Conservation (phyloP, 2,113 vertebrate species). For the Hoplias malabaricus region DNA sequence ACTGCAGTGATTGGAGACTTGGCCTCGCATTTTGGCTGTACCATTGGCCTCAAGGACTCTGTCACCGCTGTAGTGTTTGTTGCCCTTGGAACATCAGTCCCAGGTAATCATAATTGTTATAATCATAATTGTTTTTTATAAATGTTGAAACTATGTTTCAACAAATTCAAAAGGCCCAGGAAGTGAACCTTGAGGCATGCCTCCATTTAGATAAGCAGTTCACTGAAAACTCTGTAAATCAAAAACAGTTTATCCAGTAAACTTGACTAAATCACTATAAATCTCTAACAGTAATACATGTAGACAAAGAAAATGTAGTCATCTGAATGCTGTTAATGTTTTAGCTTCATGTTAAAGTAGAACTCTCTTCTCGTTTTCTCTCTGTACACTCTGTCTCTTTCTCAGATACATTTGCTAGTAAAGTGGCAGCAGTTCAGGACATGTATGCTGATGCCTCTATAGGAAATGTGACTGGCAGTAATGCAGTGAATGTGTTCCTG, state of each 20-base stretch:
- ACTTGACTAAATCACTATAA: too few species aligned
- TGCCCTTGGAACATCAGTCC: slow-evolving; percentile 90
- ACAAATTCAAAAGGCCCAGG: not conserved
- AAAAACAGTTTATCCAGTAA: too few species aligned
- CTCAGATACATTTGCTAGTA: slow-evolving; percentile 96
- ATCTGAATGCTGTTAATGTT: too few species aligned
- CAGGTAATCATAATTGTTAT: slow-evolving; percentile 75
- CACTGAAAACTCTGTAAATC: too few species aligned
- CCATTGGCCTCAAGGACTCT: slow-evolving; percentile 93
- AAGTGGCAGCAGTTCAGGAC: slow-evolving; percentile 92
- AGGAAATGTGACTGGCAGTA: slow-evolving; percentile 96
- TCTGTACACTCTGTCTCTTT: not conserved
- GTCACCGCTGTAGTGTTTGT: slow-evolving; percentile 96
- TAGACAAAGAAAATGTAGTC: too few species aligned
- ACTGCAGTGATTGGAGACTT: slow-evolving; percentile 93
- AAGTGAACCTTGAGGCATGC: not conserved
- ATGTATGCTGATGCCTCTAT: slow-evolving; percentile 96
- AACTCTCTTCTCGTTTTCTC: not conserved
- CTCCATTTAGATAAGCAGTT: too few species aligned
- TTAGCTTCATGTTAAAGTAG: too few species aligned
- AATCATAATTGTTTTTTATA: too few species aligned
- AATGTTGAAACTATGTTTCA: too few species aligned
- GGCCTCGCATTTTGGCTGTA: slow-evolving; percentile 96
- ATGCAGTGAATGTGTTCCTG: slow-evolving; percentile 95
- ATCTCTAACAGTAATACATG: too few species aligned